Evolutionary conservation across 2,113 vertebrate genomes (phyloP), one percentile per base, ranked within the genome.

Genomic region (Pterophyllum scalare): DNA sequence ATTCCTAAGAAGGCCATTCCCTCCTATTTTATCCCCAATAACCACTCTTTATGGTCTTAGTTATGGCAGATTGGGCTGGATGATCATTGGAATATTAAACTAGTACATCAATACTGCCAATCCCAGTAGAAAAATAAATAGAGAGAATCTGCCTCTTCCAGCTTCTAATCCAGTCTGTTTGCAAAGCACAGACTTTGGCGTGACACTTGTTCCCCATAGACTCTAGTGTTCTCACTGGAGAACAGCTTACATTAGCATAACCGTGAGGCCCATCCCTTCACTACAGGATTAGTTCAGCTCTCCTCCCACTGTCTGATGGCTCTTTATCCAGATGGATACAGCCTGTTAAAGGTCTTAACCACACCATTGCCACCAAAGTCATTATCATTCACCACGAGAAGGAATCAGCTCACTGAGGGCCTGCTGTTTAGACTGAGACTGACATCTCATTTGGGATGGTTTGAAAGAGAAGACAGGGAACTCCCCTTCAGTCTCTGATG

Each of bases 241-340:
- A 17, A 88, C 90, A 88, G 82, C 70, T 43, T 6, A 72, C 87
- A 94, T 94, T 94, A 93, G 91, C 93, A 94, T 94, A 95, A 90
- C 91, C 76, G 79, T 83, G 91, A 91, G 94, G 93, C 93, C 93
- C 92, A 81, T 94, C 91, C 89, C 89, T 90, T 92, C 91, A 80
- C 85, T 84, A 80, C 91, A 77, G 91, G 93, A 95, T 95, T 95
- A 94, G 94, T 95, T 94, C 93, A 89, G 92, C 94, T 93, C 94
- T 94, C 93, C 94, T 92, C 93, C 93, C 91, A 91, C 91, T 94
- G 93, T 94, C 93, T 93, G 91, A 94, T 91, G 92, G 93, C 88
- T 93, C 91, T 95, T 95, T 95, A 94, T 91, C 87, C 83, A 86
- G 89, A 93, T 86, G 83, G 92, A 94, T 89, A 62, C 85, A 93